Evolutionary conservation across 2,113 vertebrate genomes (phyloP), one percentile per base, ranked within the genome.

Genomic region (Tympanuchus pallidicinctus): DNA sequence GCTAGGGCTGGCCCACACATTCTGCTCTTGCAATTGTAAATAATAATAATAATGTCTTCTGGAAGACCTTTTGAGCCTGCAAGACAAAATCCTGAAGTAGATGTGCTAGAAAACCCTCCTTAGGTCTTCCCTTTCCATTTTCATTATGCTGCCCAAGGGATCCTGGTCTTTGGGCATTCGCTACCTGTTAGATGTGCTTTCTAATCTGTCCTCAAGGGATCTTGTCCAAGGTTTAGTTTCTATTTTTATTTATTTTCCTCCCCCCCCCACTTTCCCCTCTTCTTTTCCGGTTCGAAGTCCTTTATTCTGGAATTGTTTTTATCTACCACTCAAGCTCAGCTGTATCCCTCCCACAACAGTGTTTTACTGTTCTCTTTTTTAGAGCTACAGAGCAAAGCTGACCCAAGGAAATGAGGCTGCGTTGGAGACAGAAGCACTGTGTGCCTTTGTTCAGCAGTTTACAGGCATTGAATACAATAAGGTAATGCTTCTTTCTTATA

Each of bases 381-480:
- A 99, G 99, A 98, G 98, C 92, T 99, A 99, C 97, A 98, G 98
- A 40, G 98, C 99, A 36, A 99, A 99, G 93, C 85, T 99, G 92
- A 98, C 98, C 8, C 98, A 98, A 4, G 98, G 98, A 42, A 98
- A 98, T 9, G 99, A 99, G 79, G 98, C 98, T 2, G 99, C 99
- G 77, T 97, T 99, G 0, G 99, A 99, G 93, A 98, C 98, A 0
- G 98, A 98, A 97, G 99, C 99, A 15, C 36, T 99, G 61, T 99
- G 98, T 96, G 99, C 97, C 88, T 99, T 99, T 60, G 96, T 99
- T 94, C 99, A 98, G 97, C 99, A 99, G 81, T 99, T 99, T 95
- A 98, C 95, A 0, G 97, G 97, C 54, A 92, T 89, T 0, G 98
- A 99, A 81, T 98, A 99, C 93, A 98, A 97, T 95, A 99, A 98